These are phyloP conservation scores for Phocides pigmalion DNA, from an alignment of 1,140 invertebrate species.

Conservation along the genomic window DNA sequence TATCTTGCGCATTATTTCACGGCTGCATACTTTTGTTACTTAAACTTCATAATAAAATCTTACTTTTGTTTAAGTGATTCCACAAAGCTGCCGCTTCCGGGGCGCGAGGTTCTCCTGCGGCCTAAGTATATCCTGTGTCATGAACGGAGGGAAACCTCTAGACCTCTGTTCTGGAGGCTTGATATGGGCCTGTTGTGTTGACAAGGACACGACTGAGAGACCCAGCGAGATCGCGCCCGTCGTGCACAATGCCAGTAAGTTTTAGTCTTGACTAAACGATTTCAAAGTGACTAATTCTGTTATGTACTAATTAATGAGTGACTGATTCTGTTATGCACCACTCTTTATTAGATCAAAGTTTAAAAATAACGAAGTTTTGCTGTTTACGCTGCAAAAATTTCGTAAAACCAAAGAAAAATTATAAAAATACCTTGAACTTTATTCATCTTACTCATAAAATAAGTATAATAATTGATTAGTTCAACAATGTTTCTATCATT, in stretches of 20 bases:
- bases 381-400: too few relatives aligned
- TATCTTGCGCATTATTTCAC: too few relatives aligned
- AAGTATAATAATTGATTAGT: too few relatives aligned
- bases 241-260: slow-evolving; percentile 95
- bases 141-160: slow-evolving; percentile 93
- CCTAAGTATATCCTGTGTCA: slow-evolving; percentile 94
- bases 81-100: slow-evolving; percentile 94
- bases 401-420: too few relatives aligned
- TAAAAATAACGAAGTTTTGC: too few relatives aligned
- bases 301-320: slow-evolving; percentile 2
- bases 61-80: slow-evolving; percentile 90
- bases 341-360: too few relatives aligned
- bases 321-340: neutral
- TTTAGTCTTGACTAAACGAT: slow-evolving; percentile 22
- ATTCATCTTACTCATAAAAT: too few relatives aligned
- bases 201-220: slow-evolving; percentile 87
- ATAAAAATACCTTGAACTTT: too few relatives aligned
- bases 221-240: slow-evolving; percentile 79
- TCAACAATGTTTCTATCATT: too few relatives aligned
- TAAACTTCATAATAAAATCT: too few relatives aligned
- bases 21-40: too few relatives aligned
- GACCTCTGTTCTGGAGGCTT: slow-evolving; percentile 96
- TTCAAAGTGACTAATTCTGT: neutral
- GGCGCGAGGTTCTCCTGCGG: slow-evolving; percentile 95
- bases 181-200: slow-evolving; percentile 97